Evolutionary conservation across 1,140 invertebrate genomes (phyloP).

Genomic region (Drosophila sp.): DNA sequence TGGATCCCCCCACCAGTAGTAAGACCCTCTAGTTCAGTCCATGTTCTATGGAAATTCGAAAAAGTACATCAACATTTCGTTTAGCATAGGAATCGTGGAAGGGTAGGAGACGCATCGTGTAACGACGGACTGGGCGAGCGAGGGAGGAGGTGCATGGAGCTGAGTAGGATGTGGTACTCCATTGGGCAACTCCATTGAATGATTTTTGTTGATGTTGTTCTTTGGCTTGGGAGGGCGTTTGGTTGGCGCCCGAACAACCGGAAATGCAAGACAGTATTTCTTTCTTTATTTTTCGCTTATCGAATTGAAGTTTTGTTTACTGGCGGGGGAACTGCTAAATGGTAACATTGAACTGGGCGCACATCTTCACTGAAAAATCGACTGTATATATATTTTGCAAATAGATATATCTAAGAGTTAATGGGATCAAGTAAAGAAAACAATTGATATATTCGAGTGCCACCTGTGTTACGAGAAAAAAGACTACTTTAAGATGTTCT

Average conservation of each 20-base stretch:
- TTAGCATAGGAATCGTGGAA: slow-evolving; percentile 25
- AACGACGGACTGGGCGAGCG: background rate
- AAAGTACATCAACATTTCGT: slow-evolving; percentile 45
- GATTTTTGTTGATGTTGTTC: slow-evolving; percentile 35
- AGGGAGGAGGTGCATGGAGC: background rate
- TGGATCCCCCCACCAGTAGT: slow-evolving; percentile 9
- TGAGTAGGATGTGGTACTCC: slow-evolving; percentile 6
- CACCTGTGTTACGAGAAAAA: background rate
- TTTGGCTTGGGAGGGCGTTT: slow-evolving; percentile 19
- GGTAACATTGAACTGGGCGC: background rate
- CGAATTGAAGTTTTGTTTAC: slow-evolving; percentile 65
- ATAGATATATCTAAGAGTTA: slow-evolving; percentile 5
- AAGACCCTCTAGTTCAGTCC: slow-evolving; percentile 21
- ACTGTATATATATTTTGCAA: slow-evolving; percentile 2
- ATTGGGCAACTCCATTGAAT: slow-evolving; percentile 9
- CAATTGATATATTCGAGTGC: background rate
- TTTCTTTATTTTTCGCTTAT: slow-evolving; percentile 37
- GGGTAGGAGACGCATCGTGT: slow-evolving; percentile 2
- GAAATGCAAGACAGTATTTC: slow-evolving; percentile 70
- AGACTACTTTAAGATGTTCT: slow-evolving; percentile 12
- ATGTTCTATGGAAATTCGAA: slow-evolving; percentile 60
- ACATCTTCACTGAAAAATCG: background rate
- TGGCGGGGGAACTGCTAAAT: slow-evolving; percentile 38
- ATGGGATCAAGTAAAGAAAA: background rate
- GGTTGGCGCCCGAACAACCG: slow-evolving; percentile 63